Evolutionary conservation across 2,888 invertebrate species (phyloP), one percentile per base, ranked within the genome.

Genomic region (Caenorhabditis sulstoni): DNA sequence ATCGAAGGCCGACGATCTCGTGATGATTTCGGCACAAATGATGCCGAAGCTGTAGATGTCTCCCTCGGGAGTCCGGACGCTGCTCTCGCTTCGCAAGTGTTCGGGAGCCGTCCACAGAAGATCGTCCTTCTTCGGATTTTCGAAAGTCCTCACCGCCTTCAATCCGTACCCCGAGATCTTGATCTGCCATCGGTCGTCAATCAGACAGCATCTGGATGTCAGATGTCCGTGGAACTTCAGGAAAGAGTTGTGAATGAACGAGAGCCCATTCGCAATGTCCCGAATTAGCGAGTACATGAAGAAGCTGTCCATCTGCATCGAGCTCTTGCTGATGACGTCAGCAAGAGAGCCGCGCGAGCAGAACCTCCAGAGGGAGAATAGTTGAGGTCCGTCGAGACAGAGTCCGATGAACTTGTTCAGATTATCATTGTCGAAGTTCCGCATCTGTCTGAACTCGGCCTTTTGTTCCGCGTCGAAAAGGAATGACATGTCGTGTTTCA

Each of bases 391-490:
- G 65, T 89, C 89, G 1, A 86, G 61, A 44, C 81, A 81, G 5
- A 89, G 64, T 8, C 89, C 89, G 20, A 87, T 59, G 74, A 89
- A 89, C 4, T 83, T 77, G 74, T 89, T 87, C 52, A 89, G 62
- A 49, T 89, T 87, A 52, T 89, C 89, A 55, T 84, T 66, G 23
- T 83, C 79, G 37, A 71, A 57, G 22, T 83, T 75, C n/a, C 88
- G 79, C 66, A 89, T 67, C 85, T 88, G 65, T 39, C 79, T 49
- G 49, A 59, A 70, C 23, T 64, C 50, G 11, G 57, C 39, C 39
- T 62, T 71, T 3, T 71, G 53, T 9, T 62, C 39, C 5, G 62
- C 44, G 18, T 73, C 76, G 8, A 77, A 70, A 1, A 49, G 35
- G 20, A 77, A 55, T 3, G 62, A 29, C 12, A 61, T 18, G 23